These are phyloP conservation scores for Hermetia illucens DNA, from an alignment of 1,140 invertebrate genomes.

Conservation along the genomic window DNA sequence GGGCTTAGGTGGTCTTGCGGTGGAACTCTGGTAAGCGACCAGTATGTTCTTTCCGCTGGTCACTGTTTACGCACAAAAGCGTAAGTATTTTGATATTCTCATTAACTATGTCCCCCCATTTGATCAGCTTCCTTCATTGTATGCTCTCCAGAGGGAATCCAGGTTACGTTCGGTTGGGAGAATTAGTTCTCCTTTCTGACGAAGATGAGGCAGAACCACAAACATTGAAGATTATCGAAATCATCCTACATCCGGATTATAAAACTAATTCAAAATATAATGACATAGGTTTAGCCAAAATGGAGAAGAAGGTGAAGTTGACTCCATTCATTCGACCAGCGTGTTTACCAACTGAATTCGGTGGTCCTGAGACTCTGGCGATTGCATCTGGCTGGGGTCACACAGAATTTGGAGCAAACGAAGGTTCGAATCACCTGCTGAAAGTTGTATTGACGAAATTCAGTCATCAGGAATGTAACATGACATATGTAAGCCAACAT, in stretches of 20 bases:
- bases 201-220: slow-evolving; percentile 23
- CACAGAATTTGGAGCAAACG: slow-evolving; percentile 29
- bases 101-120: not conserved
- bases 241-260: slow-evolving; percentile 33
- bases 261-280: slow-evolving; percentile 29
- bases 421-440: slow-evolving; percentile 28
- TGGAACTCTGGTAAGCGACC: slow-evolving; percentile 14
- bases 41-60: slow-evolving; percentile 15
- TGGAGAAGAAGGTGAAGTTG: slow-evolving; percentile 27
- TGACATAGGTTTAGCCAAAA: slow-evolving; percentile 34
- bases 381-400: slow-evolving; percentile 32
- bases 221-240: slow-evolving; percentile 22
- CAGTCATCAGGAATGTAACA: slow-evolving; percentile 7
- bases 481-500: slow-evolving; percentile 11
- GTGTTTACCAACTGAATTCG: slow-evolving; percentile 19
- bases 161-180: slow-evolving; percentile 30
- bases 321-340: slow-evolving; percentile 32
- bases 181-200: slow-evolving; percentile 25
- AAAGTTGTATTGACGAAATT: slow-evolving; percentile 34
- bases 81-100: slow-evolving; percentile 1
- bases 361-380: slow-evolving; percentile 10
- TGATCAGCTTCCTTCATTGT: too few relatives aligned
- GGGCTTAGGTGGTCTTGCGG: slow-evolving; percentile 10
- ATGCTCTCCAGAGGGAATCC: slow-evolving; percentile 15
- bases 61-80: slow-evolving; percentile 10